Evolutionary conservation across 2,113 vertebrate species (phyloP).

Genomic region (Bothrops jararaca): DNA sequence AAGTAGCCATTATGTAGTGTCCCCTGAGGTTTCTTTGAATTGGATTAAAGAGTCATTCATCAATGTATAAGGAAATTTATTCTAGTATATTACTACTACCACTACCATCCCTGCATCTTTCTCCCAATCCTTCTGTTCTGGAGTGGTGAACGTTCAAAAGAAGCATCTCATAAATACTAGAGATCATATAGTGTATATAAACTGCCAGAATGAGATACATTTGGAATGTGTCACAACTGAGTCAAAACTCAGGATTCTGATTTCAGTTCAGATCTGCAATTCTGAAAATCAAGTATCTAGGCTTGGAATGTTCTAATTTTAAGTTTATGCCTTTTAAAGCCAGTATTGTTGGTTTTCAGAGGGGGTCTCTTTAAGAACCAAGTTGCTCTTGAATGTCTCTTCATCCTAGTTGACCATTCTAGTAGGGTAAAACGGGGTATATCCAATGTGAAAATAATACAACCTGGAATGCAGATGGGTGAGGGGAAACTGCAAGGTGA

Average conservation of each 20-base stretch:
- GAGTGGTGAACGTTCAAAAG: not conserved
- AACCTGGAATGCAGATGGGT: not conserved
- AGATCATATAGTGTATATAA: not conserved
- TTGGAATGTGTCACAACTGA: not conserved
- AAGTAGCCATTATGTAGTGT: conserved; percentile 62
- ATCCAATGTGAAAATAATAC: not conserved
- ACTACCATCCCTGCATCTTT: not conserved
- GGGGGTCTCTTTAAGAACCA: not conserved
- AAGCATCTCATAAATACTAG: not conserved
- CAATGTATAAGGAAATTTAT: conserved; percentile 15
- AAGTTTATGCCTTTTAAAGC: not conserved
- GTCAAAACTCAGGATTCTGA: not conserved
- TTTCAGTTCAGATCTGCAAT: not conserved
- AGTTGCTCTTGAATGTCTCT: not conserved
- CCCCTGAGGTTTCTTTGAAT: conserved; percentile 51
- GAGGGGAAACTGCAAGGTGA: accelerated
- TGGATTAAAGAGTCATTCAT: conserved; percentile 61
- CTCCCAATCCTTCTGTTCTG: not conserved
- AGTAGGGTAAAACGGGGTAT: not conserved
- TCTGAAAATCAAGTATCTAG: not conserved
- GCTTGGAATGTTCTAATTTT: not conserved
- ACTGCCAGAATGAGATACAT: not conserved
- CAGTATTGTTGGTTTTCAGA: not conserved
- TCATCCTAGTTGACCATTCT: not conserved
- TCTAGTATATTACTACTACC: not conserved